Conservation (phyloP, 2,113 vertebrate species). For the Clinocottus analis region DNA sequence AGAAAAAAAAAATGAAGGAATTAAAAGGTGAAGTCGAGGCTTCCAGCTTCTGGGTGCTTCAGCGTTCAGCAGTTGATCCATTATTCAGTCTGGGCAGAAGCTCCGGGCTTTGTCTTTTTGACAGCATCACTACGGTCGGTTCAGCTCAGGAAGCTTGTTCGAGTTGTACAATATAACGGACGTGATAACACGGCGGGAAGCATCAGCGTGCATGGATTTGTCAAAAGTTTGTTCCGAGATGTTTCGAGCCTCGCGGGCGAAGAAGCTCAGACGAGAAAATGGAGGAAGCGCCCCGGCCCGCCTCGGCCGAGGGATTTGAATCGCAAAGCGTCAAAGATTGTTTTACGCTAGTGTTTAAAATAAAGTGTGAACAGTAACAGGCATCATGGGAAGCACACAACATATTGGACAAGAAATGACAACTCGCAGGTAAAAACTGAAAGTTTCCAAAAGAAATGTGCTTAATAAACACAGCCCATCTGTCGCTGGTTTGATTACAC, state of each 20-base stretch:
- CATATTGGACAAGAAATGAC: neutral
- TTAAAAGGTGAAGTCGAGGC: too few species aligned
- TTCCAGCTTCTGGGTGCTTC: neutral
- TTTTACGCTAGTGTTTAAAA: neutral
- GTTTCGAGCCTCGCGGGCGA: neutral
- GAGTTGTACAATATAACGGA: neutral
- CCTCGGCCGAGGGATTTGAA: neutral
- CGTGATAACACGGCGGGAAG: neutral
- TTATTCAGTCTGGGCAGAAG: slow-evolving; percentile 21
- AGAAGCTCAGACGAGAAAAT: neutral
- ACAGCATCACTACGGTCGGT: neutral
- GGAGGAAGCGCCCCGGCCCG: neutral
- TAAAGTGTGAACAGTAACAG: neutral
- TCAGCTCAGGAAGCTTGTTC: neutral
- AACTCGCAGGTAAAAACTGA: neutral
- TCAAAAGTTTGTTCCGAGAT: neutral
- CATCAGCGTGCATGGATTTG: neutral
- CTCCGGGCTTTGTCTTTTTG: slow-evolving; percentile 18
- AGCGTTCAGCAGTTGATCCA: slow-evolving; percentile 7
- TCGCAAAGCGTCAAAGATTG: too few species aligned
- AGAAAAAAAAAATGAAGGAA: neutral
- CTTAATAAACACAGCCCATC: neutral
- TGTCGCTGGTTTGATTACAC: slow-evolving; percentile 8
- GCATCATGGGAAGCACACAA: neutral
- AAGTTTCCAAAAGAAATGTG: neutral